Percentiles rank a stretch among this genome's conserved stretches.
Evolutionary conservation across 2,888 invertebrate species (phyloP).

Genomic region (Tupiocoris notatus): DNA sequence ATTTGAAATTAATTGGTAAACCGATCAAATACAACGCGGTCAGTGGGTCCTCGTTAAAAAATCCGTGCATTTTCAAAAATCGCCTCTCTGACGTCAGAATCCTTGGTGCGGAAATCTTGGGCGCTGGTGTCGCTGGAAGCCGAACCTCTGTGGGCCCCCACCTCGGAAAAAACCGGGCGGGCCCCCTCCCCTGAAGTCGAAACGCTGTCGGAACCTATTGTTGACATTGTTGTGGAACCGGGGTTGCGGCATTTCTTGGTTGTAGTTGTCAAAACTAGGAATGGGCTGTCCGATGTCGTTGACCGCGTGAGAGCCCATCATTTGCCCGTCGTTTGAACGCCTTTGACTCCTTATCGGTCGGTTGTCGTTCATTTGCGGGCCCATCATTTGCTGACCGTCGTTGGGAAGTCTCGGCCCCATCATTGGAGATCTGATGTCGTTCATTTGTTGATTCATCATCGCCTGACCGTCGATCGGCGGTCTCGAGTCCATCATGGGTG

Average conservation of each 20-base stretch:
- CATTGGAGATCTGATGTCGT: not conserved
- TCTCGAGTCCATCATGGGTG: not conserved
- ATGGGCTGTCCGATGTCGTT: conserved; percentile 17
- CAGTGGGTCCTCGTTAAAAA: too few species aligned
- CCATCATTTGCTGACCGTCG: not conserved
- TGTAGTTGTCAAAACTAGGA: conserved; percentile 8
- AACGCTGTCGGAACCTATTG: conserved; percentile 25
- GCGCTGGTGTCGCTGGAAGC: not conserved
- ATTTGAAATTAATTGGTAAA: too few species aligned
- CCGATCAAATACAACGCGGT: too few species aligned
- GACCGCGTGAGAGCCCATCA: not conserved
- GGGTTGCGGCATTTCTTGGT: not conserved
- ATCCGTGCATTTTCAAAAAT: not conserved
- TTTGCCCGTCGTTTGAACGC: too few species aligned
- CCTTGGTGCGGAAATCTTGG: conserved; percentile 16
- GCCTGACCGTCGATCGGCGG: not conserved
- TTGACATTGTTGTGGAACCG: too few species aligned
- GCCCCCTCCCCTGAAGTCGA: conserved; percentile 10
- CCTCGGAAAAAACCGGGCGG: conserved; percentile 8
- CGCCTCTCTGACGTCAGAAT: conserved; percentile 2
- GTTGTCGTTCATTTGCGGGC: not conserved
- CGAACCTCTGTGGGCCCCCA: not conserved
- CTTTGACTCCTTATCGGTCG: too few species aligned
- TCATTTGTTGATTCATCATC: not conserved
- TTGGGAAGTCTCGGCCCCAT: not conserved